Percentiles rank a stretch among this genome's conserved stretches.
These are phyloP conservation scores for Temnothorax rugatulus DNA, from an alignment of 2,888 invertebrate species.

Conservation along the genomic window DNA sequence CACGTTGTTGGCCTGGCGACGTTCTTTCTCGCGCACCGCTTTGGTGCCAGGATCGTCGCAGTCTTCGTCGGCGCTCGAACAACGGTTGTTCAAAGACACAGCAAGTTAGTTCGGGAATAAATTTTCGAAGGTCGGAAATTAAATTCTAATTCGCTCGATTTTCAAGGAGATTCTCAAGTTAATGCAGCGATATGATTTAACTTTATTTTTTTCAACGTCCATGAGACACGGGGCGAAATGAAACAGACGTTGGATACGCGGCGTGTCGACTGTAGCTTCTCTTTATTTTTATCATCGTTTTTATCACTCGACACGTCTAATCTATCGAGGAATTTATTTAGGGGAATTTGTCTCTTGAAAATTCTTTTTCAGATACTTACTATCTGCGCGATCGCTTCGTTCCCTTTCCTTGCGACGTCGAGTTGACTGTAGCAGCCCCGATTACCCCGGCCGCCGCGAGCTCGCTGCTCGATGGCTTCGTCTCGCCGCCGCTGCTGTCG, in stretches of 20 bases:
- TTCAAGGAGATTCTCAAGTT: not conserved
- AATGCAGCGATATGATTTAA: not conserved
- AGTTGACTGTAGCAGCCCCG: conserved; percentile 88
- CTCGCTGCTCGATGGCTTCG: conserved; percentile 88
- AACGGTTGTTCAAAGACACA: conserved; percentile 87
- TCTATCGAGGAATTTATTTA: not conserved
- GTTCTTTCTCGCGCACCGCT: conserved; percentile 97
- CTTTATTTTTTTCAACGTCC: not conserved
- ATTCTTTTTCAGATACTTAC: conserved; percentile 88
- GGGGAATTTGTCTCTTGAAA: not conserved
- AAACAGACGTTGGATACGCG: not conserved
- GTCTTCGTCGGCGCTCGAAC: conserved; percentile 94
- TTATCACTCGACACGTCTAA: not conserved
- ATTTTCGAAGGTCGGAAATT: conserved; percentile 13
- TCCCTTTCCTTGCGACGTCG: conserved; percentile 87
- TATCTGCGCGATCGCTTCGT: conserved; percentile 92
- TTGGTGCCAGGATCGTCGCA: conserved; percentile 95
- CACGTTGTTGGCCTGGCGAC: conserved; percentile 99
- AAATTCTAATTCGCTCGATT: not conserved
- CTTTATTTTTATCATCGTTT: not conserved
- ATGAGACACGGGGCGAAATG: not conserved
- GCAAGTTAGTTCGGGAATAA: conserved; percentile 80
- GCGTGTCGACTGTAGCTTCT: not conserved
- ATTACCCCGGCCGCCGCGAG: conserved; percentile 87
- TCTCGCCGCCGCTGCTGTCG: conserved; percentile 89